phyloP scores from a whole-genome alignment of 2,113 vertebrate species.

The Noctilio leporinus region DNA sequence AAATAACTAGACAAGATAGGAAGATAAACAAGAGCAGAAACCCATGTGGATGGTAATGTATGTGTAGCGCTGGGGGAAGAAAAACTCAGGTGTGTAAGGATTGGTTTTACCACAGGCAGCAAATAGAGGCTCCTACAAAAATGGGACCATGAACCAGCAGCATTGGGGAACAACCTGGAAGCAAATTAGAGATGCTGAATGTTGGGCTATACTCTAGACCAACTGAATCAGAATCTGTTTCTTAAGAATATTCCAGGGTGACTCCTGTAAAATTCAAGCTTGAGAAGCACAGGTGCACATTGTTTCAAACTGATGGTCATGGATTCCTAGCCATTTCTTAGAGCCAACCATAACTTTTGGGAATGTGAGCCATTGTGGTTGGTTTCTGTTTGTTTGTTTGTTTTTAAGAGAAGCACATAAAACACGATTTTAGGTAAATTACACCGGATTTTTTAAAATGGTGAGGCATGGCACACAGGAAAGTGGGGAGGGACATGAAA shows the following conservation, averaged over 20 bases:
- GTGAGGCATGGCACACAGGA: not conserved
- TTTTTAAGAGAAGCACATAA: not conserved
- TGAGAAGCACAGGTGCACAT: not conserved
- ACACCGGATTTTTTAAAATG: not conserved
- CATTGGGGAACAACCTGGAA: not conserved
- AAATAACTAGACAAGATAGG: not conserved
- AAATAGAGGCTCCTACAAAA: not conserved
- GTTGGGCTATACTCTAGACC: not conserved
- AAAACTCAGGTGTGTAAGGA: not conserved
- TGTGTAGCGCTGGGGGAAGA: accelerated
- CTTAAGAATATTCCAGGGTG: not conserved
- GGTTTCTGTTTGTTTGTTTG: not conserved
- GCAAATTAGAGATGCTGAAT: not conserved
- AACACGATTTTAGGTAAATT: not conserved
- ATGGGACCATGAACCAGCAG: not conserved
- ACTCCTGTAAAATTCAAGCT: not conserved
- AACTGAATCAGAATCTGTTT: not conserved
- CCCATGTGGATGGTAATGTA: no score
- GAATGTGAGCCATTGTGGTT: not conserved
- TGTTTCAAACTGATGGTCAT: not conserved
- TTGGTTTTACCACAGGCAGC: not conserved
- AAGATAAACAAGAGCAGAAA: not conserved
- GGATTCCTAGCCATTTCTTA: not conserved
- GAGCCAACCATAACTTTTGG: not conserved
- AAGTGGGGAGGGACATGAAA: not conserved